Evolutionary conservation across 2,888 invertebrate species (phyloP), one percentile per base, ranked within the genome.

Genomic region (Strigamia crassipes): DNA sequence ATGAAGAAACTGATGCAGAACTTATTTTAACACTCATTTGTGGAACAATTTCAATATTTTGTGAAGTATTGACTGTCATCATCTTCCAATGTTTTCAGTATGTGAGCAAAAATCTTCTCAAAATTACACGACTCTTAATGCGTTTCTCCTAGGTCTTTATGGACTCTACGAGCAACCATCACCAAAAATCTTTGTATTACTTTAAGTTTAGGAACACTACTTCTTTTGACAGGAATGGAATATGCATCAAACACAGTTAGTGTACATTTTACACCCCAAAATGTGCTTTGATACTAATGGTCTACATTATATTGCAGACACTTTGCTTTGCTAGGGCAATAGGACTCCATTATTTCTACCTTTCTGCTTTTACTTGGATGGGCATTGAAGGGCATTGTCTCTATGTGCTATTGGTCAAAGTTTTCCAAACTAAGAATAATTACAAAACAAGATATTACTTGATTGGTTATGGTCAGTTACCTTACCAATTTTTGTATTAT

Each of bases 301-400:
- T 38, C 38, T 38, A 38, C 4, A 38, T 9, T 6, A 1, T 56
- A 56, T 56, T 56, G 15, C 56, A 56, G 56, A 56, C 56, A 9
- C n/a, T 56, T 18, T 90, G 90, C 85, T 85, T 86, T 0, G 85
- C 87, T 8, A 86, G 89, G 21, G 90, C 89, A 5, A 87, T 87
- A 1, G 83, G 88, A 9, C 86, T 90, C 4, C 90, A 90, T 84
- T 90, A 88, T 85, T 86, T 89, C 83, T 89, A 90, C 85, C 86
- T 89, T 77, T 86, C 88, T 8, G 86, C 89, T 0, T 89, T 90
- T 85, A 86, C 87, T 79, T 90, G 90, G 90, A 90, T 90, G 90
- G 87, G 89, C 82, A 85, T 89, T 78, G 90, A 90, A 85, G 90
- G 90, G 2, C 86, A 89, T 23, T 89, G 90, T 84, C 87, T 90